phyloP scores from a whole-genome alignment of 2,113 vertebrate genomes.

The Marmota monax region DNA sequence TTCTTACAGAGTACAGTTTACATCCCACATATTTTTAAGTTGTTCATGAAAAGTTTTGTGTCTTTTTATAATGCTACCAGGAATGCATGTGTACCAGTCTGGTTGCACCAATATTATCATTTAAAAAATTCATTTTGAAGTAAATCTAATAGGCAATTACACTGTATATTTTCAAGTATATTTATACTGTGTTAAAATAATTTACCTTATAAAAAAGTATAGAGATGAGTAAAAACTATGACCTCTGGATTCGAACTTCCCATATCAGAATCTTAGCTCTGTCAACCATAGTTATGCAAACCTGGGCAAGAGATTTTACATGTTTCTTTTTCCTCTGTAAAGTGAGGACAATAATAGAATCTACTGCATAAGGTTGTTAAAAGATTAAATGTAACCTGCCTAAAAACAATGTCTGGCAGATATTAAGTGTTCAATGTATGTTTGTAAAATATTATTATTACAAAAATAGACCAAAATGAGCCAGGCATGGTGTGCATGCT shows the following conservation, averaged over 20 bases:
- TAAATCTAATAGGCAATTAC: not conserved
- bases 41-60: not conserved
- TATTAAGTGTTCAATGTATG: not conserved
- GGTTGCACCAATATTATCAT: not conserved
- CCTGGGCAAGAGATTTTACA: not conserved
- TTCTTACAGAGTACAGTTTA: not conserved
- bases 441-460: conserved; percentile 12
- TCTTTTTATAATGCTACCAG: not conserved
- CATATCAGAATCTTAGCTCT: not conserved
- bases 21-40: not conserved
- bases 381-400: conserved; percentile 11
- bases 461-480: not conserved
- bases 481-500: no score
- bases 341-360: not conserved
- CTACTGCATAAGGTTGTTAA: not conserved
- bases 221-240: not conserved
- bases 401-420: not conserved
- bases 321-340: conserved; percentile 8
- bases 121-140: not conserved
- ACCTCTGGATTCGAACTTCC: not conserved
- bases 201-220: not conserved
- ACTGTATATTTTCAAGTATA: not conserved
- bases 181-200: not conserved
- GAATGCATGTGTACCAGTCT: not conserved
- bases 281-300: not conserved